A percentile compares a stretch with the other conserved stretches of the same genome.
phyloP scores from a whole-genome alignment of 2,888 invertebrate species.

The Adelphocoris suturalis region DNA sequence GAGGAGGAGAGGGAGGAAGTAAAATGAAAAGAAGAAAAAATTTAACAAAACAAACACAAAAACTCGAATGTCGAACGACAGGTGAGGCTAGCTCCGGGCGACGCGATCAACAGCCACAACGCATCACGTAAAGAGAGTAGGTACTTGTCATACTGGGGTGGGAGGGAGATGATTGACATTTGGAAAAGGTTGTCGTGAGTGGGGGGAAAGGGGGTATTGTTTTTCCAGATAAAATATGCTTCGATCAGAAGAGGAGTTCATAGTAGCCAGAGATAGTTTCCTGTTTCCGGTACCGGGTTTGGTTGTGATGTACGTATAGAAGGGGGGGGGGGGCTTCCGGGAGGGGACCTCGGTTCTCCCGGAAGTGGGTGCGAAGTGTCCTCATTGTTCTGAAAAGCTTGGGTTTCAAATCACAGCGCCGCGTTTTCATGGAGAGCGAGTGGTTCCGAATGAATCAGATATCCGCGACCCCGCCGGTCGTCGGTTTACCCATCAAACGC shows the following conservation, averaged over 20 bases:
- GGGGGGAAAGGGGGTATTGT: constrained; percentile 48
- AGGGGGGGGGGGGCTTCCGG: constrained; percentile 17
- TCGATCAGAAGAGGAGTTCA: constrained; percentile 56
- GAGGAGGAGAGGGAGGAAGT: too few relatives aligned
- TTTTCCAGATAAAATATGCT: constrained; percentile 65
- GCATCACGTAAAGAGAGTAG: constrained; percentile 37
- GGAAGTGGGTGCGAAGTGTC: constrained; percentile 63
- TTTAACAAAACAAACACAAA: background rate
- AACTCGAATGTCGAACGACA: background rate
- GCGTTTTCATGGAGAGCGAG: background rate
- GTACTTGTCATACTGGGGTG: constrained; percentile 10
- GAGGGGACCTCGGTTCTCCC: background rate
- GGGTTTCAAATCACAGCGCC: constrained; percentile 2
- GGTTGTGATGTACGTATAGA: background rate
- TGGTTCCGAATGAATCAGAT: background rate
- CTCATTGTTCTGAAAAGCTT: constrained; percentile 46
- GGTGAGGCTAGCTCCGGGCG: background rate
- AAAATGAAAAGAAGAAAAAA: background rate
- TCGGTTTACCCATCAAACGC: background rate
- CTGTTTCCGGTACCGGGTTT: constrained; percentile 60
- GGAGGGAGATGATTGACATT: constrained; percentile 50
- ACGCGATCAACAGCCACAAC: constrained; percentile 11
- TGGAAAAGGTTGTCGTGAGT: background rate
- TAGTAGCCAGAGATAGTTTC: constrained; percentile 66
- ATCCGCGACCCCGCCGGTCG: background rate